Evolutionary conservation across 2,797 vertebrate species (phyloP).

Genomic region (Micropoecilia bifurca): DNA sequence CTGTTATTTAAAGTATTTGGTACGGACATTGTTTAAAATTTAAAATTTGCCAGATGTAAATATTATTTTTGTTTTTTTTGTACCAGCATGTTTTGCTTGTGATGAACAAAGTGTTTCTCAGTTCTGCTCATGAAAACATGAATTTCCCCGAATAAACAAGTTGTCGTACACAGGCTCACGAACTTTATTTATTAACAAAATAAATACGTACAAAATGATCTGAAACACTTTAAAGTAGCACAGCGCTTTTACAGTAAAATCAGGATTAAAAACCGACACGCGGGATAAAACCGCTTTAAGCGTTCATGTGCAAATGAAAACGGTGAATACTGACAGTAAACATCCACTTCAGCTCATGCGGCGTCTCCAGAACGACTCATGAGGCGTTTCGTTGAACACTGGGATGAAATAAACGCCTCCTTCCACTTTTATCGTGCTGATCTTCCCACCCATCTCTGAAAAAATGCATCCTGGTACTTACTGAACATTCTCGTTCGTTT

Average conservation of each 20-base stretch:
- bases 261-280: conserved; percentile 34
- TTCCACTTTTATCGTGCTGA: conserved; percentile 1
- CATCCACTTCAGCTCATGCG: not conserved
- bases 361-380: not conserved
- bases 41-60: conserved; percentile 70
- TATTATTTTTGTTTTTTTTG: conserved; percentile 76
- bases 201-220: conserved; percentile 78
- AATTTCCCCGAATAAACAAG: not conserved
- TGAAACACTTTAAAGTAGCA: conserved; percentile 66
- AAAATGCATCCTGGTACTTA: conserved; percentile 31
- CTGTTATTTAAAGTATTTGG: conserved; percentile 61
- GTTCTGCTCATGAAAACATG: not conserved
- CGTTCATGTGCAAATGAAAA: conserved; percentile 55
- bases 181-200: conserved; percentile 79
- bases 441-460: conserved; percentile 14
- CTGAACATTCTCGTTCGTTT: conserved; percentile 34
- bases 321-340: conserved; percentile 41
- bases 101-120: conserved; percentile 32
- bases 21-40: conserved; percentile 45
- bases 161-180: conserved; percentile 43
- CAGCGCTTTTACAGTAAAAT: conserved; percentile 48
- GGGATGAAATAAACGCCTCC: not conserved
- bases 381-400: conserved; percentile 4
- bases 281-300: not conserved
- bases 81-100: conserved; percentile 69